Conservation (phyloP, 2,113 vertebrate species). For the Labrus mixtus region DNA sequence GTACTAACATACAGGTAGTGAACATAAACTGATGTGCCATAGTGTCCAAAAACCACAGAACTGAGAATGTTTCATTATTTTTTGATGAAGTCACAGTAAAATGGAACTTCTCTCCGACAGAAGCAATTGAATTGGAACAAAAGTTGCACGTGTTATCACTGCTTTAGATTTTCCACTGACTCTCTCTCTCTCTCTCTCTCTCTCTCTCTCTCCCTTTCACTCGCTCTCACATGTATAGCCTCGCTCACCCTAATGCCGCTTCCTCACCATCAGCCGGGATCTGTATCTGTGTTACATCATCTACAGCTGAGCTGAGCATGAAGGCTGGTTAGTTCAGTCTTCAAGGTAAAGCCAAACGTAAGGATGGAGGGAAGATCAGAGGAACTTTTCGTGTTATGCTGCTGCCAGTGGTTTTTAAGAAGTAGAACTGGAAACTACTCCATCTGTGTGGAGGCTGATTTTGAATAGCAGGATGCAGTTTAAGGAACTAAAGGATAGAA, state of each 20-base stretch:
- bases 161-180: background rate
- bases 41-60: no score
- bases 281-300: slow-evolving; percentile 55
- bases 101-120: background rate
- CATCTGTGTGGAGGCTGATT: background rate
- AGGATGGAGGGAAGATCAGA: slow-evolving; percentile 39
- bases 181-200: background rate
- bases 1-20: no score
- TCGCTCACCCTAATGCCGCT: slow-evolving; percentile 10
- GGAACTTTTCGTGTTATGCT: slow-evolving; percentile 10
- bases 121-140: background rate
- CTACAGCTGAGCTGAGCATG: slow-evolving; percentile 19
- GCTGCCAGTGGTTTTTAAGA: background rate
- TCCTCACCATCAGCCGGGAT: slow-evolving; percentile 42
- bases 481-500: background rate
- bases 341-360: slow-evolving; percentile 33
- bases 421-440: slow-evolving; percentile 2
- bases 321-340: slow-evolving; percentile 33
- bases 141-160: slow-evolving; percentile 19
- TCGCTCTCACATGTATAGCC: background rate
- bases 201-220: background rate
- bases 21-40: no score
- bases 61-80: no score
- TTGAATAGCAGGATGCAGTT: slow-evolving; percentile 8
- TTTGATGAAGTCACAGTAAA: background rate